phyloP scores from a whole-genome alignment of 2,113 vertebrate genomes.

The Caranx ignobilis region DNA sequence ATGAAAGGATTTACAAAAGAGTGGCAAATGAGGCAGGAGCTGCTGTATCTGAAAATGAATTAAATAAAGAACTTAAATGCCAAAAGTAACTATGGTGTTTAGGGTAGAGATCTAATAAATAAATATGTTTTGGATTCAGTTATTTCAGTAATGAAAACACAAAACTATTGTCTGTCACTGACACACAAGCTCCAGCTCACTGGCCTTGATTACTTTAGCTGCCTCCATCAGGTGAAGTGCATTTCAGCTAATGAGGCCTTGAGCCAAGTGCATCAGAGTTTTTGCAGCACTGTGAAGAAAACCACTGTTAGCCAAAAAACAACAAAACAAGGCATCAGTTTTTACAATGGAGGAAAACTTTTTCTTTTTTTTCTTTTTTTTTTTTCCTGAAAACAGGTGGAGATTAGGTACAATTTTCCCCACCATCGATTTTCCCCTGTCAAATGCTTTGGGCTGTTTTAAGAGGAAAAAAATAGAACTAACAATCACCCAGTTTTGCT shows the following conservation, averaged over 20 bases:
- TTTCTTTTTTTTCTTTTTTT: not conserved
- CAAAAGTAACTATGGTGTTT: not conserved
- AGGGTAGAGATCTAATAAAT: constrained; percentile 6
- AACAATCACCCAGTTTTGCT: not conserved
- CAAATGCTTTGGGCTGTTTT: not conserved
- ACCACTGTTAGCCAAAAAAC: not conserved
- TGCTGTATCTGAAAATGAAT: not conserved
- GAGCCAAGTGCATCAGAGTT: constrained; percentile 17
- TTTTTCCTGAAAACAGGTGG: not conserved
- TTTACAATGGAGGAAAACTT: not conserved
- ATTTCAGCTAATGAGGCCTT: constrained; percentile 32
- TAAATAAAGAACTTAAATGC: not conserved
- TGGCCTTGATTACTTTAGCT: constrained; percentile 44
- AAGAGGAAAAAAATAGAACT: not conserved
- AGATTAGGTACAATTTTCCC: not conserved
- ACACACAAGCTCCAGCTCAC: constrained; percentile 13
- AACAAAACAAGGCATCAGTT: not conserved
- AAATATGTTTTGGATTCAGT: not conserved
- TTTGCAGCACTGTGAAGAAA: constrained; percentile 9
- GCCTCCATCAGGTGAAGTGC: constrained; percentile 27
- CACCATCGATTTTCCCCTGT: not conserved
- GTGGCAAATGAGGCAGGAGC: not conserved
- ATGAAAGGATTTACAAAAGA: not conserved
- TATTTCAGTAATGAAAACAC: not conserved
- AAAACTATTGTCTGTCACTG: not conserved